Base-by-base conservation (phyloP, 2,888 invertebrate genomes). In the Synergus gifuensis region DNA sequence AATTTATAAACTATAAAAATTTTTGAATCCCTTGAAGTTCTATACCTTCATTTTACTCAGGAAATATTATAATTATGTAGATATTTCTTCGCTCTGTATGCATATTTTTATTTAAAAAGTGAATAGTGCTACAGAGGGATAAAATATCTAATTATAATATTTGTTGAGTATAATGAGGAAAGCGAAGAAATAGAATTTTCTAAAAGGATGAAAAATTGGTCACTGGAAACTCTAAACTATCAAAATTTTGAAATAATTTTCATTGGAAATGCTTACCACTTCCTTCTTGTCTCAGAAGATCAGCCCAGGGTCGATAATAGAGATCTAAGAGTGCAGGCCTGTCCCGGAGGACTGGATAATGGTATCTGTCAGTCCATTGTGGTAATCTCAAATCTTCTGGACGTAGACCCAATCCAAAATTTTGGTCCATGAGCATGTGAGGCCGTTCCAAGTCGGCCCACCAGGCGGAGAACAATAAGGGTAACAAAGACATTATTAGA, bases 391-490 rank as follows among this genome's bases (percentile, higher is more conserved):
- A 95, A 89, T 97, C 96, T 85, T 97, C 96, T 77, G 95, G 94
- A 81, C 94, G 93, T 58, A 97, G 93, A 0, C 96, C 96, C 86
- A 95, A 93, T 80, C 96, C 97, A 89, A 97, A 97, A 89, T 97
- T 95, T 92, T 97, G 97, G 92, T 97, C 96, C 85, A 96, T 89
- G 62, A 97, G 94, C 1, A 69, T 22, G 46, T 69, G 69, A 1
- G 69, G 69, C 16, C n/a, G 69, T 7, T 89, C 84, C 63, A 88
- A 76, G 5, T 82, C 81, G 54, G 87, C 86, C 85, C 87, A 88
- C 86, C 87, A 88, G 54, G 80, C 83, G 9, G 87, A 88, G 66
- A 86, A 89, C 9, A 89, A 58, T 77, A 84, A 83, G 9, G 88
- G 85, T 58, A 88, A 58, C 42, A 89, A 76, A 76, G 85, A 84